Evolutionary conservation across 2,888 invertebrate species (phyloP).

Genomic region (Tinea semifulvella): DNA sequence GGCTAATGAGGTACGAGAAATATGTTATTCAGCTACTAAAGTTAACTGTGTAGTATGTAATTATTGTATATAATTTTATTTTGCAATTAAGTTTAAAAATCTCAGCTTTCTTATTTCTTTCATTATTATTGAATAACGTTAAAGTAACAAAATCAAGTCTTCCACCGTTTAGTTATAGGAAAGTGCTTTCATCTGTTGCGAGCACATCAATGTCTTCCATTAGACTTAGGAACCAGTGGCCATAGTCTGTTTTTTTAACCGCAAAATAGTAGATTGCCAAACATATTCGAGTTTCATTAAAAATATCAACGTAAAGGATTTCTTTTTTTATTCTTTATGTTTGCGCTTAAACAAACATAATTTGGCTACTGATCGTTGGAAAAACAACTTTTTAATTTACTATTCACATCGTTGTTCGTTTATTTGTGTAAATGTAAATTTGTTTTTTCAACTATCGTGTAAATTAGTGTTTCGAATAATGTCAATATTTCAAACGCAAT

Average conservation of each 20-base stretch:
- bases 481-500: slow-evolving; percentile 22
- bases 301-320: no score
- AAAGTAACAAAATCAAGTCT: slow-evolving; percentile 60
- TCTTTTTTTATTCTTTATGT: no score
- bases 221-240: no score
- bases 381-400: background rate
- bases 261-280: no score
- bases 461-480: slow-evolving; percentile 39
- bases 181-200: slow-evolving; percentile 29
- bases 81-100: background rate
- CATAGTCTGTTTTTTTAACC: no score
- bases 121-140: background rate
- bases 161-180: slow-evolving; percentile 54
- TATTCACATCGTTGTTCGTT: no score
- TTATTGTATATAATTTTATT: slow-evolving; percentile 31
- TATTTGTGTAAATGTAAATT: slow-evolving; percentile 18
- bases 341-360: no score
- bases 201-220: slow-evolving; percentile 51
- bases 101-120: background rate
- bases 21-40: slow-evolving; percentile 52
- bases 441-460: slow-evolving; percentile 30
- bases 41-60: slow-evolving; percentile 56
- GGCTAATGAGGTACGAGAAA: slow-evolving; percentile 66
- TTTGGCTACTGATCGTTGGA: background rate
- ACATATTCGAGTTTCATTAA: no score